Percentiles rank a stretch among this genome's conserved stretches.
These are phyloP conservation scores for Corythucha ciliata DNA, from an alignment of 2,888 invertebrate species.

Conservation along the genomic window DNA sequence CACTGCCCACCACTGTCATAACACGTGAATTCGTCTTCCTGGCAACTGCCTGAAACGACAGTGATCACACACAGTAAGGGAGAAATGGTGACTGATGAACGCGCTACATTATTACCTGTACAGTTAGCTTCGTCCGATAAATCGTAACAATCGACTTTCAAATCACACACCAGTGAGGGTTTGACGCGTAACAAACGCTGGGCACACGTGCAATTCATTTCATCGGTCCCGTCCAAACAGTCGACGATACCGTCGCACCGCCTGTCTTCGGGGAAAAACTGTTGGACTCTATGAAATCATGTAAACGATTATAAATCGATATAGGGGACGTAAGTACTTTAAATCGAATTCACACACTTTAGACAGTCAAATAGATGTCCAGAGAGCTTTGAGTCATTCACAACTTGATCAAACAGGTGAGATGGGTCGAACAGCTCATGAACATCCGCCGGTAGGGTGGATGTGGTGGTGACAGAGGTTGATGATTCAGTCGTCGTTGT, in stretches of 20 bases:
- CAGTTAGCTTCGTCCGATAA: conserved; percentile 65
- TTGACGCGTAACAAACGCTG: conserved; percentile 51
- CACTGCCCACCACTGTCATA: conserved; percentile 55
- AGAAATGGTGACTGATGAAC: too few relatives aligned
- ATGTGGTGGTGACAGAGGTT: too few relatives aligned
- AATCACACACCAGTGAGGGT: conserved; percentile 60
- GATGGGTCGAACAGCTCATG: too few relatives aligned
- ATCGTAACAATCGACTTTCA: conserved; percentile 62
- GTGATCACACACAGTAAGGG: conserved; percentile 4
- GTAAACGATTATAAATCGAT: too few relatives aligned
- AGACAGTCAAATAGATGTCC: too few relatives aligned
- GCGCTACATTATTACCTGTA: conserved; percentile 37
- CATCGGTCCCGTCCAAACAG: conserved; percentile 77
- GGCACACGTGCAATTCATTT: conserved; percentile 60
- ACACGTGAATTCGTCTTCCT: conserved; percentile 48
- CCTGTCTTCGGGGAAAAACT: conserved; percentile 50
- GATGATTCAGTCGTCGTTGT: too few relatives aligned
- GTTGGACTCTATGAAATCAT: conserved; percentile 49
- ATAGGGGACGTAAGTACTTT: too few relatives aligned
- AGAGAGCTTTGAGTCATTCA: too few relatives aligned
- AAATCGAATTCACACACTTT: too few relatives aligned
- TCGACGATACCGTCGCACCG: conserved; percentile 61
- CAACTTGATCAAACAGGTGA: too few relatives aligned
- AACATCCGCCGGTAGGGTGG: too few relatives aligned
- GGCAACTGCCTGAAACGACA: conserved; percentile 13